Evolutionary conservation across 2,888 invertebrate genomes (phyloP).

Genomic region (Tachina grossa): DNA sequence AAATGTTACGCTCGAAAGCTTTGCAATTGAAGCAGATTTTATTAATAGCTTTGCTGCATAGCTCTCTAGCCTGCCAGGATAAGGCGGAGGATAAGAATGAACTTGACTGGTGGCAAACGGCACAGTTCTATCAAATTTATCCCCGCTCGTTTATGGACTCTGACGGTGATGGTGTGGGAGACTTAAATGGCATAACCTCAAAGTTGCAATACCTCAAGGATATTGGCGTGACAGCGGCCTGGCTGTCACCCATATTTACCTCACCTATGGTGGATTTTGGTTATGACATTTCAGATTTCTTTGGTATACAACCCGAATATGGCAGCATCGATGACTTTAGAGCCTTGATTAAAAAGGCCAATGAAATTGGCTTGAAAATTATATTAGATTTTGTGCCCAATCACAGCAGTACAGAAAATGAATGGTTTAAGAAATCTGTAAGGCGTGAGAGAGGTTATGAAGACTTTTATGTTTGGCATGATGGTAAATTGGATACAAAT

Average conservation of each 20-base stretch:
- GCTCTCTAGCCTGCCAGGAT: constrained; percentile 61
- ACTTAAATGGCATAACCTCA: constrained; percentile 84
- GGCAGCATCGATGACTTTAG: constrained; percentile 85
- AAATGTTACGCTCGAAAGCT: constrained; percentile 43
- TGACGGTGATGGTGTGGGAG: constrained; percentile 88
- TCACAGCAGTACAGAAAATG: constrained; percentile 82
- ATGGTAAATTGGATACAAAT: constrained; percentile 73
- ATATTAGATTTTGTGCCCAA: constrained; percentile 87
- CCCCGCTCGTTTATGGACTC: constrained; percentile 90
- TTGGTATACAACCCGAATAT: constrained; percentile 84
- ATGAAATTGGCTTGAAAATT: constrained; percentile 83
- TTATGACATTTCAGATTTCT: constrained; percentile 86
- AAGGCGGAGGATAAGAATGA: not conserved
- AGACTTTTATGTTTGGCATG: constrained; percentile 88
- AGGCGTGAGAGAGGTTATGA: constrained; percentile 84
- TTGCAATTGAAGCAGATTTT: constrained; percentile 8
- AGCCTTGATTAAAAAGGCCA: constrained; percentile 81
- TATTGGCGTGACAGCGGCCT: constrained; percentile 84
- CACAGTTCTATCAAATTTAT: constrained; percentile 88
- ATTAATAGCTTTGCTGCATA: constrained; percentile 8
- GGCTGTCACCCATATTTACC: constrained; percentile 86
- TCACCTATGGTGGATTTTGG: constrained; percentile 87
- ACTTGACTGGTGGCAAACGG: constrained; percentile 76
- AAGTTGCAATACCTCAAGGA: constrained; percentile 84
- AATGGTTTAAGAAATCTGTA: constrained; percentile 87